Evolutionary conservation across 2,113 vertebrate species (phyloP).

Genomic region (Vireo altiloquus): DNA sequence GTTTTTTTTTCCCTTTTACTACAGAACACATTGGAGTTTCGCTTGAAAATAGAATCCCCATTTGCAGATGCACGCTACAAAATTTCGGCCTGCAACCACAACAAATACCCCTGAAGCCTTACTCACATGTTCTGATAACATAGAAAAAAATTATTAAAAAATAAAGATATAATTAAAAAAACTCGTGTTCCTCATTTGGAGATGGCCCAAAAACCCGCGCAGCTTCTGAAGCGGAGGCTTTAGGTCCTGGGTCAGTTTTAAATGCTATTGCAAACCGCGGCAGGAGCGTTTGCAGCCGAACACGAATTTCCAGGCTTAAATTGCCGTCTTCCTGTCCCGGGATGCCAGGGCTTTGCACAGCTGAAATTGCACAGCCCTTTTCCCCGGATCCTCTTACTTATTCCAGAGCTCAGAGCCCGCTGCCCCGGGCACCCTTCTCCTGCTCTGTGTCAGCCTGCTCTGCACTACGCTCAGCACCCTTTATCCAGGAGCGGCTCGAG

Average conservation of each 20-base stretch:
- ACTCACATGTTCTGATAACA: background rate
- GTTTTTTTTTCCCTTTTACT: background rate
- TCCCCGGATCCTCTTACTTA: background rate
- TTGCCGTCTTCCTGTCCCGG: slow-evolving; percentile 50
- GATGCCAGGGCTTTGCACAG: slow-evolving; percentile 20
- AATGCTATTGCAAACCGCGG: background rate
- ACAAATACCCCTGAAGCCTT: background rate
- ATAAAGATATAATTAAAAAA: background rate
- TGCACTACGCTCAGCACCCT: background rate
- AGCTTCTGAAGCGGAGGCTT: background rate
- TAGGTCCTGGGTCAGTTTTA: background rate
- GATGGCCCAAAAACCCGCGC: background rate
- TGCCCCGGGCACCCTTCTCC: background rate
- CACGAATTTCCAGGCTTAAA: slow-evolving; percentile 28
- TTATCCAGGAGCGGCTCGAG: background rate
- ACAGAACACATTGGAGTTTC: background rate
- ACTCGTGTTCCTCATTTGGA: background rate
- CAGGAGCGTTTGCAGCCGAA: background rate
- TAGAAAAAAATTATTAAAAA: rapidly evolving
- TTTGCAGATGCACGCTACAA: background rate
- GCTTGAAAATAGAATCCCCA: background rate
- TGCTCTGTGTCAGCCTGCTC: background rate
- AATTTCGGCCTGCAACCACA: slow-evolving; percentile 10
- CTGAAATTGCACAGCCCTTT: background rate
- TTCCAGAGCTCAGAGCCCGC: background rate